Percentiles rank a stretch among this genome's conserved stretches.
Evolutionary conservation across 2,888 invertebrate genomes (phyloP).

Genomic region (Apamea monoglypha): DNA sequence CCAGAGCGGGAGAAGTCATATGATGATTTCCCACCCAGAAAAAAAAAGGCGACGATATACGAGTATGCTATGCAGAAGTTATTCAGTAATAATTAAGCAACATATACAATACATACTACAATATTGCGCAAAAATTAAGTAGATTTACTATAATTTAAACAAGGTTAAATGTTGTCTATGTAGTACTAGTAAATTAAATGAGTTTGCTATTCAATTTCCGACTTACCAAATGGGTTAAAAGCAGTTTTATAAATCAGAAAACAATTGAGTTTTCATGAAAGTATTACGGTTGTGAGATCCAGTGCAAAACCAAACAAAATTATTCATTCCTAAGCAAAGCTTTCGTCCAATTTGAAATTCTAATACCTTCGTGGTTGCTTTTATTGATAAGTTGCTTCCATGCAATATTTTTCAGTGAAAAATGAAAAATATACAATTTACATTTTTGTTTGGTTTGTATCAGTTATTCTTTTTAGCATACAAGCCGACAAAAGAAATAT

Average conservation of each 20-base stretch:
- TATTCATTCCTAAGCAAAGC: too few species aligned
- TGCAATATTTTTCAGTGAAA: not conserved
- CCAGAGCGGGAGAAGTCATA: too few species aligned
- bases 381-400: conserved; percentile 28
- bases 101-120: not conserved
- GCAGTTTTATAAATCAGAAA: not conserved
- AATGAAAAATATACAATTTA: not conserved
- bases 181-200: not conserved
- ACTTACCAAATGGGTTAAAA: not conserved
- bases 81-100: not conserved
- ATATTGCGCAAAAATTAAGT: not conserved
- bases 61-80: too few species aligned
- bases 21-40: too few species aligned
- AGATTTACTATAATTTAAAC: not conserved
- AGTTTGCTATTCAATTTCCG: not conserved
- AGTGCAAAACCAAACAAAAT: too few species aligned
- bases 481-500: not conserved
- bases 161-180: not conserved
- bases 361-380: conserved; percentile 29
- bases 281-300: not conserved
- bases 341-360: conserved; percentile 31
- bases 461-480: not conserved
- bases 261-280: conserved; percentile 17
- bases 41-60: too few species aligned
- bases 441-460: not conserved